Evolutionary conservation across 2,888 invertebrate genomes (phyloP).

Genomic region (Nyleta sp.): DNA sequence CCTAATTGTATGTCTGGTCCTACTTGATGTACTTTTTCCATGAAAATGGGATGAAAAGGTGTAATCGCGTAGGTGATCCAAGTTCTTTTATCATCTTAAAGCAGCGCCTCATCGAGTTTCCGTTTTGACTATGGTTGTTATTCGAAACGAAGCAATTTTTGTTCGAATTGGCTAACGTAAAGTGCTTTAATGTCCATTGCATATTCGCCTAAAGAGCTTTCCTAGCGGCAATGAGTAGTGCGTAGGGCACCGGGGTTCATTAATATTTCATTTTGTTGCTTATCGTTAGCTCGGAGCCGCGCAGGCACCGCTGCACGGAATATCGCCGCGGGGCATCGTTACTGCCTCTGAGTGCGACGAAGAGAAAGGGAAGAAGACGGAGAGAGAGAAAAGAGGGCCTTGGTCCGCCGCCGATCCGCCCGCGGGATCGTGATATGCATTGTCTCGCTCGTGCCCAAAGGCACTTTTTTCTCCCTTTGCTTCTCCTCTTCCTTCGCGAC

Average conservation of each 20-base stretch:
- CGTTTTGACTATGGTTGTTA: constrained; percentile 38
- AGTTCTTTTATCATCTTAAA: neutral
- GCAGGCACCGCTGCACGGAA: constrained; percentile 69
- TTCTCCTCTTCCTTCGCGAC: constrained; percentile 45
- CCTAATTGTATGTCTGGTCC: too few relatives aligned
- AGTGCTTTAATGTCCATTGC: constrained; percentile 60
- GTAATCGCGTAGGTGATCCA: too few relatives aligned
- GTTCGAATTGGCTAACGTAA: constrained; percentile 52
- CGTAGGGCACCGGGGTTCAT: constrained; percentile 74
- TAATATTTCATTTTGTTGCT: constrained; percentile 83
- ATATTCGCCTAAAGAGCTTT: constrained; percentile 58
- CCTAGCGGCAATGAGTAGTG: constrained; percentile 58
- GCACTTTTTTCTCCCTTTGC: constrained; percentile 50
- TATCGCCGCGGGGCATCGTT: constrained; percentile 79
- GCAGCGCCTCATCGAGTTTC: constrained; percentile 1
- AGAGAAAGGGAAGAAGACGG: constrained; percentile 21
- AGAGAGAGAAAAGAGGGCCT: constrained; percentile 64
- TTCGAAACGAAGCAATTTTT: constrained; percentile 57
- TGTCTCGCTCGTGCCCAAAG: constrained; percentile 72
- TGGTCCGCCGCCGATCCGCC: constrained; percentile 72
- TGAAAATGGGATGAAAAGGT: too few relatives aligned
- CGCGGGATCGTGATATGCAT: constrained; percentile 72
- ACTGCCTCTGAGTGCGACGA: constrained; percentile 75
- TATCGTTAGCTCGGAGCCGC: constrained; percentile 79
- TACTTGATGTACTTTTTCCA: too few relatives aligned